phyloP scores from a whole-genome alignment of 2,797 vertebrate genomes.

The Siniperca scherzeri region DNA sequence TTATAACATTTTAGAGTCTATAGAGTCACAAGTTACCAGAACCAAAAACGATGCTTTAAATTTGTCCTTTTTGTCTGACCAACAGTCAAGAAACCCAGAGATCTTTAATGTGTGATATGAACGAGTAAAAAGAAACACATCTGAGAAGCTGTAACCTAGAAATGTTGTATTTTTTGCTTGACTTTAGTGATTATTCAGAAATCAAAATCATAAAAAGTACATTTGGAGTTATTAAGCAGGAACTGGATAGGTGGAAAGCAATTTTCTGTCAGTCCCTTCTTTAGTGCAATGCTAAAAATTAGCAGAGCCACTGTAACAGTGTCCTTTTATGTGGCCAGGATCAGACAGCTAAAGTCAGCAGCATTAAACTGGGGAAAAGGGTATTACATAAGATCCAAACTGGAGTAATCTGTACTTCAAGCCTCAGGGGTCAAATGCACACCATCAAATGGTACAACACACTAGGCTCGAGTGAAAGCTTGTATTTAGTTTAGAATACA shows the following conservation, averaged over 20 bases:
- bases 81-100: not conserved
- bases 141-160: not conserved
- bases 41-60: not conserved
- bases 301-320: not conserved
- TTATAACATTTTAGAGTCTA: not conserved
- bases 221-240: not conserved
- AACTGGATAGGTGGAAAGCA: not conserved
- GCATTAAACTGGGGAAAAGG: conserved; percentile 16
- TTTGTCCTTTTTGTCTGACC: not conserved
- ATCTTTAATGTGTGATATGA: not conserved
- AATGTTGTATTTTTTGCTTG: not conserved
- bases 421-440: conserved; percentile 16
- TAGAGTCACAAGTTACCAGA: not conserved
- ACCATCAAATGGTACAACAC: not conserved
- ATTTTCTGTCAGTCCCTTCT: not conserved
- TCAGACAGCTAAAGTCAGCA: conserved; percentile 35
- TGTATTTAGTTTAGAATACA: not conserved
- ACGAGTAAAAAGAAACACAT: not conserved
- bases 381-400: conserved; percentile 54
- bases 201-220: not conserved
- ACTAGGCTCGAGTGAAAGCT: not conserved
- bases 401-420: conserved; percentile 62
- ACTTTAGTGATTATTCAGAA: not conserved
- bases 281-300: not conserved
- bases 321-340: conserved; percentile 3